These are phyloP conservation scores for Drosophila cognata DNA, from an alignment of 2,888 invertebrate species.

Conservation along the genomic window DNA sequence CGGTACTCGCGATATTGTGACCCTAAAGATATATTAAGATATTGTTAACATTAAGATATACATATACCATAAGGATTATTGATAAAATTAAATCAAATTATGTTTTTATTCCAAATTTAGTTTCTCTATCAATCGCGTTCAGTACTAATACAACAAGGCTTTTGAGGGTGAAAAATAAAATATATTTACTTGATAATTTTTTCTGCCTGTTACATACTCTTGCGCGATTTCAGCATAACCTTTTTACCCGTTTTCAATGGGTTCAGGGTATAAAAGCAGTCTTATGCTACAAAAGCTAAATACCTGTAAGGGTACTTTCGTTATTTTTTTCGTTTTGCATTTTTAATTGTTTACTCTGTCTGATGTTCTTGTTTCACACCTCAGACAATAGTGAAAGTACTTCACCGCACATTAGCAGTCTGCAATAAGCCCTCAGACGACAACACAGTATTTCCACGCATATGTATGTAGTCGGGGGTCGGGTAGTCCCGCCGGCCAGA, in stretches of 20 bases:
- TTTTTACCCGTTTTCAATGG: not conserved
- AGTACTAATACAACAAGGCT: not conserved
- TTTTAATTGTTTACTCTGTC: constrained; percentile 61
- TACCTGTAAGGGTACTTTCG: constrained; percentile 17
- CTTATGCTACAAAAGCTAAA: constrained; percentile 18
- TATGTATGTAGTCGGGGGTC: constrained; percentile 16
- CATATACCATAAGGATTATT: not conserved
- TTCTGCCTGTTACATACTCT: not conserved
- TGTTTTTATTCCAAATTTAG: not conserved
- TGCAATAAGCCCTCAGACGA: constrained; percentile 61
- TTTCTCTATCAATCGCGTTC: not conserved
- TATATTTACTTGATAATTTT: not conserved
- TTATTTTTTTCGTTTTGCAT: constrained; percentile 46
- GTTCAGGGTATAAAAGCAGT: not conserved
- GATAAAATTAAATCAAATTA: not conserved
- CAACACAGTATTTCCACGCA: constrained; percentile 35
- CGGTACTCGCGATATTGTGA: constrained; percentile 93
- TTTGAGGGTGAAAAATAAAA: not conserved
- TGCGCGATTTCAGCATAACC: not conserved
- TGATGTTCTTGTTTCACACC: constrained; percentile 68
- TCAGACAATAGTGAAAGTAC: constrained; percentile 71
- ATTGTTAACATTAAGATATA: not conserved
- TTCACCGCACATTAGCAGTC: constrained; percentile 58
- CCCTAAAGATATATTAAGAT: constrained; percentile 86
- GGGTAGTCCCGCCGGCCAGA: constrained; percentile 27